Evolutionary conservation across 2,888 invertebrate genomes (phyloP).

Genomic region (Panzeria rudis): DNA sequence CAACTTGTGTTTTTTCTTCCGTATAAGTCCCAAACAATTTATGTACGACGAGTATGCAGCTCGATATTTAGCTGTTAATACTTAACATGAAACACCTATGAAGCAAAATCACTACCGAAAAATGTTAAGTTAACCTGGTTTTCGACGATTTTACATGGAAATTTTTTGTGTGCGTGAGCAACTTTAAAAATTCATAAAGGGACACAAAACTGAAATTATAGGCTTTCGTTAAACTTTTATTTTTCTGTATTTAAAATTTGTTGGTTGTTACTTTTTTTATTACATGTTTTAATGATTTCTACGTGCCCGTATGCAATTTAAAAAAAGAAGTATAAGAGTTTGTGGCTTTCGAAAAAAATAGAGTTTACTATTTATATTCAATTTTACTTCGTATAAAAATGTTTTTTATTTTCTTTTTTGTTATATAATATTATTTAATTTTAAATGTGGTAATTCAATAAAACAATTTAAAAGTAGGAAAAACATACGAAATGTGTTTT

Average conservation of each 20-base stretch:
- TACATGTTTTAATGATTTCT: conserved; percentile 24
- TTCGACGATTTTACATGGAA: too few species aligned
- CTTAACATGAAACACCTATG: too few species aligned
- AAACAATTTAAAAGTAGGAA: conserved; percentile 39
- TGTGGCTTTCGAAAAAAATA: conserved; percentile 21
- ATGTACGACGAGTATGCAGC: too few species aligned
- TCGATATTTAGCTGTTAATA: too few species aligned
- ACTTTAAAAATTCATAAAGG: background rate
- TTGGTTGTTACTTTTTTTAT: conserved; percentile 26
- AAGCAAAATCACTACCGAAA: too few species aligned
- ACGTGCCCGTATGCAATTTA: conserved; percentile 54
- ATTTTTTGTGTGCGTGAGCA: background rate
- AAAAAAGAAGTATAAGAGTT: background rate
- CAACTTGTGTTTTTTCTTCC: too few species aligned
- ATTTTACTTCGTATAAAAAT: conserved; percentile 42
- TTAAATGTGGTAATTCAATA: conserved; percentile 63
- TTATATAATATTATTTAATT: conserved; percentile 48
- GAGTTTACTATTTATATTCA: conserved; percentile 17
- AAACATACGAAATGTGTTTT: conserved; percentile 55
- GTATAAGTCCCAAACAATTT: too few species aligned
- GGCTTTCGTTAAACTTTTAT: background rate
- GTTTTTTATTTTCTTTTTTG: conserved; percentile 20
- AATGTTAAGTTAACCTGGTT: too few species aligned
- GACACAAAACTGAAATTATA: background rate
- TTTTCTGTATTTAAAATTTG: conserved; percentile 8